Conservation (phyloP, 2,797 vertebrate genomes). For the Odontamblyopus lacepedii region DNA sequence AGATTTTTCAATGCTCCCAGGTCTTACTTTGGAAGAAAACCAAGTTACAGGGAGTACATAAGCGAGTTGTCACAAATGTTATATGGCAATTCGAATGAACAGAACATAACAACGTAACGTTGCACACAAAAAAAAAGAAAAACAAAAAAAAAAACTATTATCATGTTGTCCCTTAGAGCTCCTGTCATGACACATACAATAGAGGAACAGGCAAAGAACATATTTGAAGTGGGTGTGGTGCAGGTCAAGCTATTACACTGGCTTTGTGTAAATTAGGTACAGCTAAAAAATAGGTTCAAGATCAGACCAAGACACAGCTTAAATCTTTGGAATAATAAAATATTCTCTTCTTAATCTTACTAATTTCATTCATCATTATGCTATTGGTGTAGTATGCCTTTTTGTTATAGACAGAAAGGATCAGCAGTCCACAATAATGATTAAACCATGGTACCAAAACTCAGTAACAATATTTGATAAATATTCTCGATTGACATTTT, state of each 20-base stretch:
- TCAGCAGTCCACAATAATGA: neutral
- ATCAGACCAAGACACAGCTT: neutral
- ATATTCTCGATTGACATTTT: neutral
- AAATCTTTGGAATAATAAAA: neutral
- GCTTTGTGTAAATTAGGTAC: neutral
- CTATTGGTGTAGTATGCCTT: neutral
- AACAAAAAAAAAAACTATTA: neutral
- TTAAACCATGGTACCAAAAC: too few species aligned
- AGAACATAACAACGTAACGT: neutral
- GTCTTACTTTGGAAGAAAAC: neutral
- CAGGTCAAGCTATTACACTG: conserved; percentile 8
- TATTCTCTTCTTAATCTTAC: neutral
- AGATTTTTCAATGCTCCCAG: neutral
- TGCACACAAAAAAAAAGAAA: neutral
- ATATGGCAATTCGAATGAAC: neutral
- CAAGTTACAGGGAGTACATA: too few species aligned
- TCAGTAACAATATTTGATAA: too few species aligned
- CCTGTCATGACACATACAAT: conserved; percentile 11
- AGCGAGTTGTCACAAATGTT: neutral
- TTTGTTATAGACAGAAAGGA: neutral
- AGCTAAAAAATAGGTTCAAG: neutral
- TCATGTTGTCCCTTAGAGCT: neutral
- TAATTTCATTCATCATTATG: neutral
- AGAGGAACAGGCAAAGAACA: neutral
- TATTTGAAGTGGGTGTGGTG: conserved; percentile 18